Conservation (phyloP, 1,140 invertebrate genomes). For the Micrasema minimum region DNA sequence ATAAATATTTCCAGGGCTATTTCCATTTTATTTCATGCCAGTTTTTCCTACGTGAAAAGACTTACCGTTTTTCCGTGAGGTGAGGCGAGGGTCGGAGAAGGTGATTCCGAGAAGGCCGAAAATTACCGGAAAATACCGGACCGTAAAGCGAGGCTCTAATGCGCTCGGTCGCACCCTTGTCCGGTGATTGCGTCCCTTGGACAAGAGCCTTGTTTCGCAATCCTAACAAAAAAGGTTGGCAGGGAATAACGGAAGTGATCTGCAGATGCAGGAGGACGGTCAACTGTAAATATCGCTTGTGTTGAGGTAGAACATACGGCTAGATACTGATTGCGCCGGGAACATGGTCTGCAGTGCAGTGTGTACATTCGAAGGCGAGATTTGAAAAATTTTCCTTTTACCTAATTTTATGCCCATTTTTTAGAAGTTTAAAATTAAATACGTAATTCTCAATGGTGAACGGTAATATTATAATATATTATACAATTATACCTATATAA, state of each 20-base stretch:
- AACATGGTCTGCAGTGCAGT: too few relatives aligned
- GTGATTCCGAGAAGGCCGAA: conserved; percentile 25
- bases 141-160: conserved; percentile 2
- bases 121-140: conserved; percentile 24
- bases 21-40: conserved; percentile 47
- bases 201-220: background rate
- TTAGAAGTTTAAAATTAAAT: too few relatives aligned
- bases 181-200: conserved; percentile 24
- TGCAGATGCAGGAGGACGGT: conserved; percentile 16
- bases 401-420: too few relatives aligned
- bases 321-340: too few relatives aligned
- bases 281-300: background rate
- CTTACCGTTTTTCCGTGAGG: conserved; percentile 14
- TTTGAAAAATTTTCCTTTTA: too few relatives aligned
- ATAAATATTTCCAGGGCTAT: conserved; percentile 48
- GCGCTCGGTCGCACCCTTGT: conserved; percentile 15
- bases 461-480: too few relatives aligned
- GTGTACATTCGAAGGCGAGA: too few relatives aligned
- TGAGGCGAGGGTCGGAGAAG: conserved; percentile 10
- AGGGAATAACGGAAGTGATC: conserved; percentile 32
- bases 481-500: too few relatives aligned
- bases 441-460: too few relatives aligned
- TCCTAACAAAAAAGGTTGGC: background rate
- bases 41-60: conserved; percentile 45
- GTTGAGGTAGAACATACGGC: too few relatives aligned